Conservation (phyloP, 2,797 vertebrate species). For the Semotilus atromaculatus region DNA sequence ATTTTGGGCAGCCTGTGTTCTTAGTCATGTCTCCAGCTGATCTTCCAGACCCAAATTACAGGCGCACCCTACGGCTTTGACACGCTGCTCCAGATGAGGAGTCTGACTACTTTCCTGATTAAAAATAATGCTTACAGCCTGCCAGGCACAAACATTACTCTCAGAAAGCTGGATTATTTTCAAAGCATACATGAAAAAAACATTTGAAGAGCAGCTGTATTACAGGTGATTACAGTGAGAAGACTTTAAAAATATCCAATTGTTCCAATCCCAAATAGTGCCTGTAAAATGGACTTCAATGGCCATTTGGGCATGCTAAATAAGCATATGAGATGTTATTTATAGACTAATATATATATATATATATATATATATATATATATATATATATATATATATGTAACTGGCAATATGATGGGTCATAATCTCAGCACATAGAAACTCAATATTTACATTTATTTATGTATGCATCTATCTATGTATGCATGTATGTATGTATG, state of each 20-base stretch:
- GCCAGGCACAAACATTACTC: conserved; percentile 3
- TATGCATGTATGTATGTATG: too few species aligned
- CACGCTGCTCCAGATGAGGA: conserved; percentile 63
- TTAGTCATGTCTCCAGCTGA: conserved; percentile 39
- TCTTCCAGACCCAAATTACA: conserved; percentile 59
- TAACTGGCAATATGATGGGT: too few species aligned
- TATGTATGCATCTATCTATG: too few species aligned
- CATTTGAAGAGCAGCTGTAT: conserved; percentile 18
- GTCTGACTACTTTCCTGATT: conserved; percentile 39
- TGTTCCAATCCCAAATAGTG: neutral
- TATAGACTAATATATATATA: too few species aligned
- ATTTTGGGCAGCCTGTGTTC: conserved; percentile 64
- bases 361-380: too few species aligned
- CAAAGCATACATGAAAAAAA: neutral
- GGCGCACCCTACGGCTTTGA: conserved; percentile 63
- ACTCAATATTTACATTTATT: too few species aligned
- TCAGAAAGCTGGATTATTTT: neutral
- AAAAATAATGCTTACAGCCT: conserved; percentile 40
- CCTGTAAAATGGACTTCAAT: neutral
- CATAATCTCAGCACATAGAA: too few species aligned
- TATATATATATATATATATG: too few species aligned
- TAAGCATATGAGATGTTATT: too few species aligned
- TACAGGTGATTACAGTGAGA: neutral
- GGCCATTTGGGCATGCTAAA: neutral
- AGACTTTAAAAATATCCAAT: neutral